Conservation (phyloP, 92 coral and sea anemone genomes). For the Umimayanthus kanabou region DNA sequence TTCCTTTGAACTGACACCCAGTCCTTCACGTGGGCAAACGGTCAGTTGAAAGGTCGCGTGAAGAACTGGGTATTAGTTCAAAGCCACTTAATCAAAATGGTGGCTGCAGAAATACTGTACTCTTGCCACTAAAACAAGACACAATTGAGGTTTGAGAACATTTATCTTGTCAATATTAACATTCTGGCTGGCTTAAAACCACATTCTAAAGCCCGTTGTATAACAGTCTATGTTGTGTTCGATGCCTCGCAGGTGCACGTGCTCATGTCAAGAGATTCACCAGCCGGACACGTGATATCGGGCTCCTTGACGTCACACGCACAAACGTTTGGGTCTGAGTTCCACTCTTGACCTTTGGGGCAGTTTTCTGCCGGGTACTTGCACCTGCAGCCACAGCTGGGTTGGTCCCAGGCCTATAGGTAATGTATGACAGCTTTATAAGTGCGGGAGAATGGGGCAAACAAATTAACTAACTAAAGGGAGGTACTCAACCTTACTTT, state of each 20-base stretch:
- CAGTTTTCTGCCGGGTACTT: neutral
- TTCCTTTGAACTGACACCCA: no score
- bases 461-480: no score
- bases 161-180: no score
- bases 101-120: no score
- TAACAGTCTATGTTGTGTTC: neutral
- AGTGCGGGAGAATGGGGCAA: neutral
- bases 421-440: neutral
- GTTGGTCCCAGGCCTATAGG: neutral
- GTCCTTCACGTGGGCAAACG: no score
- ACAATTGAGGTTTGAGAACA: no score
- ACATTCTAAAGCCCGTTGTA: no score
- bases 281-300: neutral
- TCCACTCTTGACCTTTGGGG: neutral
- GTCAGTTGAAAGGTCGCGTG: neutral
- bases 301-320: neutral
- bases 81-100: no score
- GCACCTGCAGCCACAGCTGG: neutral
- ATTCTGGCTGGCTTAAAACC: no score
- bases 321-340: neutral
- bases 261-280: neutral
- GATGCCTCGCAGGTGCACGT: constrained; percentile 4
- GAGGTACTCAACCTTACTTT: no score
- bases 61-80: no score
- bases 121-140: no score